Conservation (phyloP, 2,888 invertebrate species). For the Scaptomyza flava region DNA sequence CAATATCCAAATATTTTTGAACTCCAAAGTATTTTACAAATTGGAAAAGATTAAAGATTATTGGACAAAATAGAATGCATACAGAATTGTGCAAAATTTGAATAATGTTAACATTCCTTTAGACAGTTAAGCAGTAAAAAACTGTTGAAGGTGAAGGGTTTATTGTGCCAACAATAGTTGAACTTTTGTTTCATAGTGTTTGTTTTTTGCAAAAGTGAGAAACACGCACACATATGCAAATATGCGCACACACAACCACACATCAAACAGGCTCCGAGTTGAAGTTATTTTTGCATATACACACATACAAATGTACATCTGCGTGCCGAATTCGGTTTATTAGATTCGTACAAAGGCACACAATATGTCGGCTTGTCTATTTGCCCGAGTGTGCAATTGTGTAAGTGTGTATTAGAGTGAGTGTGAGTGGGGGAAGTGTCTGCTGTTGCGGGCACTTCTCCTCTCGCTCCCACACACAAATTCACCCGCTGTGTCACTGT, state of each 20-base stretch:
- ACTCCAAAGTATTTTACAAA: too few relatives aligned
- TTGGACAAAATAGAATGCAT: too few relatives aligned
- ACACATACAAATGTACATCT: conserved; percentile 23
- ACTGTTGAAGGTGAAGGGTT: not conserved
- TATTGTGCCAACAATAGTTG: not conserved
- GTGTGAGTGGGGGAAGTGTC: not conserved
- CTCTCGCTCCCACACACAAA: conserved; percentile 8
- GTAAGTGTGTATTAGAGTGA: conserved; percentile 21
- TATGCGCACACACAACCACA: conserved; percentile 19
- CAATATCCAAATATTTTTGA: too few relatives aligned
- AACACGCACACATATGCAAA: conserved; percentile 37
- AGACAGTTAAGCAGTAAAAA: too few relatives aligned
- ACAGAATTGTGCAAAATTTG: too few relatives aligned
- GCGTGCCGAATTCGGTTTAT: conserved; percentile 73
- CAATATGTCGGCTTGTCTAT: conserved; percentile 67
- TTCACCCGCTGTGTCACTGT: conserved; percentile 42
- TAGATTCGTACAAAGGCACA: conserved; percentile 76
- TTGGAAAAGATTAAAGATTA: too few relatives aligned
- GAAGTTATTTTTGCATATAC: conserved; percentile 68
- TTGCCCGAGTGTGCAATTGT: conserved; percentile 30
- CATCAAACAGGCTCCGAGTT: conserved; percentile 43
- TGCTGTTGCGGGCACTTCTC: conserved; percentile 43
- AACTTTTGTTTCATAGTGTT: conserved; percentile 54
- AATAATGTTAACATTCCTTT: too few relatives aligned
- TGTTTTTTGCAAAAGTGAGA: conserved; percentile 26